Evolutionary conservation across 92 coral and sea anemone species (phyloP).

Genomic region (Nematostella vectensis): DNA sequence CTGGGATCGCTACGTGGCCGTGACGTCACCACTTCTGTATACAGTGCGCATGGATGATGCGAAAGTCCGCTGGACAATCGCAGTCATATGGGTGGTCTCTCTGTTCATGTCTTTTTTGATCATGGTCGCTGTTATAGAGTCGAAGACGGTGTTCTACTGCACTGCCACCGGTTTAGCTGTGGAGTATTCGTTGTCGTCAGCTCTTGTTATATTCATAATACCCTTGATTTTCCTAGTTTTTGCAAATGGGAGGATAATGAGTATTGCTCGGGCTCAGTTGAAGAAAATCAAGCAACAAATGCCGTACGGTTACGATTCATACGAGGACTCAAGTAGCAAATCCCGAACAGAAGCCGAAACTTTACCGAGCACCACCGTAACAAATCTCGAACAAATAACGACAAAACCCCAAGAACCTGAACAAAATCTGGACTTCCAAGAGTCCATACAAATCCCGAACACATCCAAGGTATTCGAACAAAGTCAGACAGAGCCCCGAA

Average conservation of each 20-base stretch:
- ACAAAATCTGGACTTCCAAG: no score
- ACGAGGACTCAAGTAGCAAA: neutral
- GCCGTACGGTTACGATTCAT: neutral
- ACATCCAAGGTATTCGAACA: no score
- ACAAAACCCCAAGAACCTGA: no score
- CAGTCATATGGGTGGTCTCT: slow-evolving; percentile 39
- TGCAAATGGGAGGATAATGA: slow-evolving; percentile 44
- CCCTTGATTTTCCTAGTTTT: slow-evolving; percentile 48
- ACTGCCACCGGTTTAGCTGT: slow-evolving; percentile 35
- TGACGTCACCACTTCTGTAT: slow-evolving; percentile 64
- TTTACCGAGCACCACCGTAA: neutral
- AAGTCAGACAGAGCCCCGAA: slow-evolving; percentile 1
- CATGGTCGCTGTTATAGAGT: slow-evolving; percentile 8
- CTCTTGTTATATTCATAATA: slow-evolving; percentile 12
- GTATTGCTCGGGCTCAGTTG: slow-evolving; percentile 39
- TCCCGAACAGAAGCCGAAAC: neutral
- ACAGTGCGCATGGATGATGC: slow-evolving; percentile 40
- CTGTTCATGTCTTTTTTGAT: slow-evolving; percentile 15
- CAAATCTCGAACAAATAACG: no score
- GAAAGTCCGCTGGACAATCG: slow-evolving; percentile 35
- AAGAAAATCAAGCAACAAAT: slow-evolving; percentile 16
- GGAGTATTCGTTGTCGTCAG: slow-evolving; percentile 25
- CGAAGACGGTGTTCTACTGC: slow-evolving; percentile 24
- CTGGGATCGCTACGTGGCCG: slow-evolving; percentile 72
- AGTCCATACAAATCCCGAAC: no score